Evolutionary conservation across 2,113 vertebrate species (phyloP), one percentile per base, ranked within the genome.

Genomic region (Columba janthina): DNA sequence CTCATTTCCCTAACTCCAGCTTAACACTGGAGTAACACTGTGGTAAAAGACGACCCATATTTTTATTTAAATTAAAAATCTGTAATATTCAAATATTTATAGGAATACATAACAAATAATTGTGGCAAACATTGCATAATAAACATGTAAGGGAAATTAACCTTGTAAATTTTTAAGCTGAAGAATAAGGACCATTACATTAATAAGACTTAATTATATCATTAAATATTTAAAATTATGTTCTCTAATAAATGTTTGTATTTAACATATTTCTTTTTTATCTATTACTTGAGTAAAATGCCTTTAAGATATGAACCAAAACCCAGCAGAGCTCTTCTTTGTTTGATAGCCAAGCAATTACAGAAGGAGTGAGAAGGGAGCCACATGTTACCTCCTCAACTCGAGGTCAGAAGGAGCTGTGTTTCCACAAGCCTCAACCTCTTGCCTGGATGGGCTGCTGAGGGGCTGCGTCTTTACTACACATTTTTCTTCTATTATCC

Each of bases 151-250:
- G 56, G 81, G 56, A 92, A 96, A 97, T 97, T 97, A 97, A 97
- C 90, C 94, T 97, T 96, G 89, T 95, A 93, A 96, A 97, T 97
- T 95, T 96, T 97, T 94, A 96, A 97, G 78, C 62, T 82, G 86
- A 91, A 84, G 54, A 97, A 97, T 96, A 96, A 95, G 97, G 94
- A 91, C 78, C 58, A 93, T 97, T 96, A 95, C 91, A 97, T 96
- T 96, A 96, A 96, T 96, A 97, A 95, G 95, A 95, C 90, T 95
- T 97, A 97, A 97, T 97, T 97, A 90, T 95, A 89, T 90, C 95
- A 97, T 97, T 96, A 97, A 97, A 96, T 97, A 97, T 96, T 97
- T 97, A 97, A 95, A 96, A 90, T 95, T 95, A 91, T 94, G 88
- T 94, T 91, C 60, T 96, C 92, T 93, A 97, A 97, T 97, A 96